phyloP scores from a whole-genome alignment of 2,888 invertebrate genomes.

The Drymonia ruficornis region DNA sequence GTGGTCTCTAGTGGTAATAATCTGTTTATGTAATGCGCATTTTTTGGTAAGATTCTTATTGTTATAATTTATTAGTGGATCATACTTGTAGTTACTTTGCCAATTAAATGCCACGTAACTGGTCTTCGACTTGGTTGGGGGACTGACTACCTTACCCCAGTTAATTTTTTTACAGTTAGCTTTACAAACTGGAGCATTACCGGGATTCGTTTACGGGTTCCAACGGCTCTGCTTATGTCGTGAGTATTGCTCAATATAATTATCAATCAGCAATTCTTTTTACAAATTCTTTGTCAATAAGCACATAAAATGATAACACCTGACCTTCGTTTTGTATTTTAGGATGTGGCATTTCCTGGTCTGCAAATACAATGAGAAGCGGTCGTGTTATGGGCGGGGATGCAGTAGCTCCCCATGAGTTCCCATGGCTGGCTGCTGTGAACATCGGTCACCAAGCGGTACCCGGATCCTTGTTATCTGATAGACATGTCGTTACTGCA shows the following conservation, averaged over 20 bases:
- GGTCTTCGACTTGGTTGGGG: no score
- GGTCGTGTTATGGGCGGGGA: constrained; percentile 67
- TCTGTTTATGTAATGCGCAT: not conserved
- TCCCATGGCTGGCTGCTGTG: constrained; percentile 83
- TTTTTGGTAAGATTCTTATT: constrained; percentile 1
- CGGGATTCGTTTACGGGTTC: constrained; percentile 36
- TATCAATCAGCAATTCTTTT: no score
- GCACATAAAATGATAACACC: no score
- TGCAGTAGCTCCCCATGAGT: constrained; percentile 74
- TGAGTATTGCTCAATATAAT: constrained; percentile 42
- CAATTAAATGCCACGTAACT: no score
- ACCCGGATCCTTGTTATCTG: constrained; percentile 82
- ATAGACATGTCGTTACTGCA: constrained; percentile 83
- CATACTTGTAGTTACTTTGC: no score
- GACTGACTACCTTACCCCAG: no score
- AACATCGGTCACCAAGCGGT: constrained; percentile 56
- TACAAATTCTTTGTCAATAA: no score
- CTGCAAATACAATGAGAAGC: not conserved
- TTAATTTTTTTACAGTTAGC: not conserved
- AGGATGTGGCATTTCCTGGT: not conserved
- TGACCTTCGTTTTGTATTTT: not conserved
- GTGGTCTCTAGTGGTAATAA: not conserved
- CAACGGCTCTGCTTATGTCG: constrained; percentile 49
- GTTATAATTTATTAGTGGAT: no score
- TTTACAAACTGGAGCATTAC: not conserved